Conservation (phyloP, 2,113 vertebrate species). For the Mus spicilegus region DNA sequence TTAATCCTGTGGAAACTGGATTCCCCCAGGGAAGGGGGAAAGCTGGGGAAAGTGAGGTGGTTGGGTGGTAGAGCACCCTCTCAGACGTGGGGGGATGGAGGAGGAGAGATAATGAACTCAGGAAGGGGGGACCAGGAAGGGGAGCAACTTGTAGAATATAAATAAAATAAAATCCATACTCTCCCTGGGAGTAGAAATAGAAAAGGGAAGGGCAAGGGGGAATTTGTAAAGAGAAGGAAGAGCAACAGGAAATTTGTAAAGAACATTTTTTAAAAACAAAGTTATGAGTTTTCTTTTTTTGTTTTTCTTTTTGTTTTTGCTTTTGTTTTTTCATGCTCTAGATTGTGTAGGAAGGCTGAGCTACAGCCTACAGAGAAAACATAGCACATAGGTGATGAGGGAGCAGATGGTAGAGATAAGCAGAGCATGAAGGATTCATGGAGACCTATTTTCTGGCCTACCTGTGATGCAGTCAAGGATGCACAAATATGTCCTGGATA, state of each 20-base stretch:
- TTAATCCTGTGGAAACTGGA: too few species aligned
- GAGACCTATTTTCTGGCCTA: not conserved
- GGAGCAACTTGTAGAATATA: too few species aligned
- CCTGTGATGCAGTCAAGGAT: not conserved
- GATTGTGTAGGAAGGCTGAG: not conserved
- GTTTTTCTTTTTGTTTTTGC: too few species aligned
- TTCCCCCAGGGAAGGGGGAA: too few species aligned
- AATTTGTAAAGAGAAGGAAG: not conserved
- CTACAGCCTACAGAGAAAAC: not conserved
- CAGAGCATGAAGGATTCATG: not conserved
- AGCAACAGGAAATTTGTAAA: not conserved
- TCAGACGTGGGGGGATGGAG: too few species aligned
- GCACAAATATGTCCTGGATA: not conserved
- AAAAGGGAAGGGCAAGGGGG: not conserved
- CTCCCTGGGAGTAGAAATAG: slow-evolving; percentile 43
- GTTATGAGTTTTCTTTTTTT: not conserved
- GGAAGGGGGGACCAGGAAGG: too few species aligned
- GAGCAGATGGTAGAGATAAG: too few species aligned
- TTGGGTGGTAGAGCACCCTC: too few species aligned
- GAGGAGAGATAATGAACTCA: too few species aligned
- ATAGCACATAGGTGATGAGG: not conserved
- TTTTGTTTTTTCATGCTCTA: not conserved
- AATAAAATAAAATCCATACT: not conserved
- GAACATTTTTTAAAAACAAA: slow-evolving; percentile 6
- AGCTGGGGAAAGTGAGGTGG: too few species aligned